phyloP scores from a whole-genome alignment of 2,888 invertebrate genomes.

The Chaetogeoica ovagalla region DNA sequence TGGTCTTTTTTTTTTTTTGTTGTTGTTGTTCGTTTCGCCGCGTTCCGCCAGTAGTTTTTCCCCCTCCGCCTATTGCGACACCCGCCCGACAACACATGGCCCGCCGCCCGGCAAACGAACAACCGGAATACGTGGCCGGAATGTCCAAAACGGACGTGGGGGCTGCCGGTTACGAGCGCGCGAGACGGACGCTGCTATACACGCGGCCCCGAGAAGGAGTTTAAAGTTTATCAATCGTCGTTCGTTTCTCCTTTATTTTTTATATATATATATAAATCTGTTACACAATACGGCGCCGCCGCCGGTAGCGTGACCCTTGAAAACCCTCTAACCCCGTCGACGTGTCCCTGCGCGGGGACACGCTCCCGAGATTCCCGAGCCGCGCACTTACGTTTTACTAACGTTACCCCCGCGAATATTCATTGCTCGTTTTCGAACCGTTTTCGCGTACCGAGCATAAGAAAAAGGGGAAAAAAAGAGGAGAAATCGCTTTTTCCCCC shows the following conservation, averaged over 20 bases:
- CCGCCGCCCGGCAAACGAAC: not conserved
- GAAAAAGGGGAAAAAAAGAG: too few species aligned
- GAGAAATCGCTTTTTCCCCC: too few species aligned
- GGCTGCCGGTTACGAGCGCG: not conserved
- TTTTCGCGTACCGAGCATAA: too few species aligned
- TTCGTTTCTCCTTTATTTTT: slow-evolving; percentile 5
- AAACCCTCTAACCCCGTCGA: not conserved
- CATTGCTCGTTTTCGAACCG: too few species aligned
- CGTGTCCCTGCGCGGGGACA: not conserved
- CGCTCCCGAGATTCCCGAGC: too few species aligned
- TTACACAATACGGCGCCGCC: not conserved
- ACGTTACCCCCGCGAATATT: too few species aligned
- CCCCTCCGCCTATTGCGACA: not conserved
- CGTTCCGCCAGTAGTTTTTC: not conserved
- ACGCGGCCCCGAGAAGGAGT: not conserved
- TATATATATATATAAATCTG: too few species aligned
- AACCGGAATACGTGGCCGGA: slow-evolving; percentile 46
- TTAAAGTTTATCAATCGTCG: slow-evolving; percentile 52
- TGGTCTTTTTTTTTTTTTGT: too few species aligned
- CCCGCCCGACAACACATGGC: slow-evolving; percentile 45
- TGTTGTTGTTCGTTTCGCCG: too few species aligned
- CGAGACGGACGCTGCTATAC: not conserved
- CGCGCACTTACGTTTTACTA: too few species aligned
- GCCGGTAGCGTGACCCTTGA: too few species aligned
- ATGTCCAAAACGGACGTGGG: slow-evolving; percentile 36